phyloP scores from a whole-genome alignment of 2,113 vertebrate species.

The Columbina picui region DNA sequence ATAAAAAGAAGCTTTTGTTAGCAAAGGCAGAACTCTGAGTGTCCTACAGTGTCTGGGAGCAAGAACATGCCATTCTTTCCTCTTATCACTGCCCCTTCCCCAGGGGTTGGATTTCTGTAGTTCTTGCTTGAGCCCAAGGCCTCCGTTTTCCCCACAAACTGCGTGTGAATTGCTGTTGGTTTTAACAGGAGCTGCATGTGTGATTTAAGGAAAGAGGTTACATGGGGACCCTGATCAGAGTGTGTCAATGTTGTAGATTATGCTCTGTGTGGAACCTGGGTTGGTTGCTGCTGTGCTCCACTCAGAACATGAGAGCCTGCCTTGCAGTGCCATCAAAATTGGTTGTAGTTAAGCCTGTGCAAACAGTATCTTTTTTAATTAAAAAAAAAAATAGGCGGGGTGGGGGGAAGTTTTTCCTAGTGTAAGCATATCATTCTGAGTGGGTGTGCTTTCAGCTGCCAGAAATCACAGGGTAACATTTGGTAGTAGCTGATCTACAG shows the following conservation, averaged over 20 bases:
- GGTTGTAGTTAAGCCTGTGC: neutral
- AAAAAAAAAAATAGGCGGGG: neutral
- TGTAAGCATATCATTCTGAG: neutral
- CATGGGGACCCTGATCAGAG: rapidly evolving
- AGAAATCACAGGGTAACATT: neutral
- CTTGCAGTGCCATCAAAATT: neutral
- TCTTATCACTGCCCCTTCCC: neutral
- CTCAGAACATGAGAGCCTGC: rapidly evolving
- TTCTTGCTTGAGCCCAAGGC: rapidly evolving
- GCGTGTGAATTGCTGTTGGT: neutral
- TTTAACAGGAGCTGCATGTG: rapidly evolving
- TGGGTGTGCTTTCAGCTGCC: neutral
- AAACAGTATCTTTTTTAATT: neutral
- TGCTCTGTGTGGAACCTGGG: neutral
- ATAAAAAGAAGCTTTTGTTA: conserved; percentile 71
- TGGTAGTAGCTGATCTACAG: neutral
- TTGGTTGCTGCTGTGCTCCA: rapidly evolving
- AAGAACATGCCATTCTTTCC: conserved; percentile 4
- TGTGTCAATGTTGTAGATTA: rapidly evolving
- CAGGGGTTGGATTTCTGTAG: neutral
- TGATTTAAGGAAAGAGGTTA: neutral
- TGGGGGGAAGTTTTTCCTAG: neutral
- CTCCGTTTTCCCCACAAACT: rapidly evolving
- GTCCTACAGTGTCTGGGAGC: neutral
- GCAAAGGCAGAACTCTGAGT: neutral